Base-by-base conservation (phyloP, 1,140 invertebrate genomes). In the Atopsyche davidsoni region DNA sequence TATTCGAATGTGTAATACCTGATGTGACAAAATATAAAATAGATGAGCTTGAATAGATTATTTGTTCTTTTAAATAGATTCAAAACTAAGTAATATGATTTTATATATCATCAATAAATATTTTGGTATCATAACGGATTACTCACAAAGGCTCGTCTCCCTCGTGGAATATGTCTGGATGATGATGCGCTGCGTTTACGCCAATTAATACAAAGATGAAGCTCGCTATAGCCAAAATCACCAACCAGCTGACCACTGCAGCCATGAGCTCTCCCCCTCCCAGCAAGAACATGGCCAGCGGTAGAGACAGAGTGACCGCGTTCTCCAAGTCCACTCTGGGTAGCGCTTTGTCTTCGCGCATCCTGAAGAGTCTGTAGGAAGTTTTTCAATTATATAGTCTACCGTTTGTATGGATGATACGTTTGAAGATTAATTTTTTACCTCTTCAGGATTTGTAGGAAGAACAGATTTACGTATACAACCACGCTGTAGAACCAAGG, bases 91-190 rank as follows among this genome's bases (percentile, higher is more conserved):
- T 11, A 3, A 45, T 13, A 45, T 16, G 17, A 38, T 9, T 16
- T n/a, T 38, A 7, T 21, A 41, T 41, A 41, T 17, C 9, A 9
- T 16, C 19, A 4, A 16, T 41, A 18, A 41, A 14, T 16, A 46
- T 17, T 17, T 14, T 46, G 16, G 11, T 9, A 31, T 10, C 19
- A 6, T 7, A 28, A 28, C 24, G n/a, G 24, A 43, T 17, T 41
- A 54, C 35, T 64, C 73, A 80, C 76, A 73, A 70, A 34, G 78
- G 63, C 53, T 75, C 65, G 64, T 92, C 88, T 3, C 88, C 87
- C 61, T 91, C 87, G 58, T 91, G 88, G 63, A 87, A 89, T 43
- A 87, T 83, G 22, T 87, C 77, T 0, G 87, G 86, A 69, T 89
- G 85, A 67, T 91, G 87, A 75, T 92, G 88, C 24, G 81, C 86